Conservation (phyloP, 2,797 vertebrate genomes). For the Gobio occitaniae region DNA sequence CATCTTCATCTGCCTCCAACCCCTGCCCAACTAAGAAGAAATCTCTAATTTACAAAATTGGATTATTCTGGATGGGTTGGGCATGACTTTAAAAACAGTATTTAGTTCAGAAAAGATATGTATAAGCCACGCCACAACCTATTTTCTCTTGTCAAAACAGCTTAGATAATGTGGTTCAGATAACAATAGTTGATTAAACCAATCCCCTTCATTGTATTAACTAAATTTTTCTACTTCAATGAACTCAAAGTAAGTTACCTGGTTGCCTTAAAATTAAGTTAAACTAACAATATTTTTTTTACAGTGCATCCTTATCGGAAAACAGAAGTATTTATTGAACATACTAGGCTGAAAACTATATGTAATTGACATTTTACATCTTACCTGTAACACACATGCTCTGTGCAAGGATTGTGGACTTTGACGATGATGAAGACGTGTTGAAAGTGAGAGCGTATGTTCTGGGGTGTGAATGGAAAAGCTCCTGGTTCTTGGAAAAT, state of each 20-base stretch:
- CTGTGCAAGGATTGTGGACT: conserved; percentile 85
- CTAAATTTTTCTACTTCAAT: too few species aligned
- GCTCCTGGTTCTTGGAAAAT: conserved; percentile 90
- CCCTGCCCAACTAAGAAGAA: not conserved
- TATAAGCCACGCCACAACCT: not conserved
- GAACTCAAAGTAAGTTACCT: too few species aligned
- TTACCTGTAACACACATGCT: conserved; percentile 82
- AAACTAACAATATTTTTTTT: too few species aligned
- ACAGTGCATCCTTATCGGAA: not conserved
- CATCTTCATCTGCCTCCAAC: conserved; percentile 5
- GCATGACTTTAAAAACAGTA: conserved; percentile 34
- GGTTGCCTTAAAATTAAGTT: too few species aligned
- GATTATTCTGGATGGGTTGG: conserved; percentile 1
- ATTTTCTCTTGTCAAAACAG: too few species aligned
- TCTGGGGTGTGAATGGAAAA: conserved; percentile 87
- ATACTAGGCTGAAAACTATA: not conserved
- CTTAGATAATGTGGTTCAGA: too few species aligned
- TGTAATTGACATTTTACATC: not conserved
- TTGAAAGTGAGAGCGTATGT: conserved; percentile 87
- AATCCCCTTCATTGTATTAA: too few species aligned
- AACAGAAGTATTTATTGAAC: not conserved
- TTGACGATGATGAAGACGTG: conserved; percentile 88
- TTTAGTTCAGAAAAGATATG: not conserved
- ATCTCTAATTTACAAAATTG: conserved; percentile 37
- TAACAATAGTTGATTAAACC: too few species aligned